Evolutionary conservation across 2,888 invertebrate species (phyloP), one percentile per base, ranked within the genome.

Genomic region (Sipha maydis): DNA sequence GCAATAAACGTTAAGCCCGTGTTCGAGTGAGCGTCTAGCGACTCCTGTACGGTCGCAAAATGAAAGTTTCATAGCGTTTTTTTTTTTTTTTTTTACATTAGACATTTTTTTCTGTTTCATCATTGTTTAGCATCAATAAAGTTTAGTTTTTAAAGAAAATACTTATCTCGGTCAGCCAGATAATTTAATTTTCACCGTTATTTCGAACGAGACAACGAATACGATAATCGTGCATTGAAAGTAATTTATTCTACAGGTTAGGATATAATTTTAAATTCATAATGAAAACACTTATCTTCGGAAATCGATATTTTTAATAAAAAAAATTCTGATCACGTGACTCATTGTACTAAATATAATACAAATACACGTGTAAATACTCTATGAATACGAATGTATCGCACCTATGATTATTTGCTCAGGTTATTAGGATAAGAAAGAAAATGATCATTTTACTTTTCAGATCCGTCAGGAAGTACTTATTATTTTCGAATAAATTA

Each of bases 381-480:
- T 56, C 3, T 56, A 61, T 69, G 28, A 25, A 69, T 0, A 69
- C 11, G 31, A 82, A 82, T 56, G 25, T 38, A 83, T 38, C 71
- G 25, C 56, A 56, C 31, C 7, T 34, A 73, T n/a, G 34, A 21
- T 54, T 56, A 73, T 61, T 54, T 34, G 48, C 25, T 11, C 3
- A 41, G 48, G 8, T 38, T 17, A 14, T 9, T 41, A 41, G 41
- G n/a, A 11, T 11, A 54, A 83, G 56, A 54, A 75, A 25, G 8
- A 31, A 73, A 75, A 83, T 56, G 38, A 56, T 19, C 38, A 38
- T 73, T 31, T 28, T 38, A 56, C 73, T n/a, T 5, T 56, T 25
- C 25, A 28, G 38, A 73, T 73, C 21, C n/a, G 31, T 85, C 85
- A 85, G 85, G 77, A 85, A 77, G 67, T 69, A 4, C 61, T 82